Percentiles rank a stretch among this genome's conserved stretches.
These are phyloP conservation scores for zebrafish (Danio rerio) DNA, from an alignment of 2,113 vertebrate species.

Conservation along the genomic window DNA sequence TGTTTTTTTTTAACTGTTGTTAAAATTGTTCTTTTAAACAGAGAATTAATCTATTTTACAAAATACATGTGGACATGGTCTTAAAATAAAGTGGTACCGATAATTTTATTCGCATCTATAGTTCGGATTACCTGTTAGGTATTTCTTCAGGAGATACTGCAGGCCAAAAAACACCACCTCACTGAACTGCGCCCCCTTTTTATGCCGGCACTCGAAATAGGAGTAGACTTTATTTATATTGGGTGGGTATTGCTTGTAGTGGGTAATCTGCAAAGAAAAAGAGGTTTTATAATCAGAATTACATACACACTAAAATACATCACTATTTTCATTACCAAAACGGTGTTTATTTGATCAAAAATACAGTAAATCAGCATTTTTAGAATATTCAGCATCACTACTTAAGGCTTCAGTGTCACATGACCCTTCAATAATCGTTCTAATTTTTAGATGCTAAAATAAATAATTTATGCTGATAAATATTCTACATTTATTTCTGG, in stretches of 20 bases:
- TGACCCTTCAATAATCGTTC: not conserved
- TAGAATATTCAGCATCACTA: not conserved
- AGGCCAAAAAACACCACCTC: constrained; percentile 81
- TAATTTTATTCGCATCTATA: too few relatives aligned
- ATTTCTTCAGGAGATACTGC: constrained; percentile 79
- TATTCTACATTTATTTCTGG: too few relatives aligned
- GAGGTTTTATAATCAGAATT: too few relatives aligned
- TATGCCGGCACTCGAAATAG: constrained; percentile 78
- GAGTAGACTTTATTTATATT: constrained; percentile 78
- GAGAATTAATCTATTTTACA: too few relatives aligned
- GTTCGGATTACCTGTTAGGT: constrained; percentile 70
- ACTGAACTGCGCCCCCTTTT: constrained; percentile 69
- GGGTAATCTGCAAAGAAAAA: constrained; percentile 70
- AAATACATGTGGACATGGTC: too few relatives aligned
- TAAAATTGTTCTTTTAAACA: too few relatives aligned
- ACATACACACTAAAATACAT: too few relatives aligned
- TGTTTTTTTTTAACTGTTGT: too few relatives aligned
- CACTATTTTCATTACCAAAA: too few relatives aligned
- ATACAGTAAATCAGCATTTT: not conserved
- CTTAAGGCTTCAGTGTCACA: not conserved
- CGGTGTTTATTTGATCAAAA: not conserved
- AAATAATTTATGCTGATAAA: not conserved
- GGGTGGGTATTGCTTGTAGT: constrained; percentile 80
- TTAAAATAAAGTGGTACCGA: too few relatives aligned
- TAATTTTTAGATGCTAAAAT: not conserved